Evolutionary conservation across 2,113 vertebrate genomes (phyloP), one percentile per base, ranked within the genome.

Genomic region (Chrysemys picta): DNA sequence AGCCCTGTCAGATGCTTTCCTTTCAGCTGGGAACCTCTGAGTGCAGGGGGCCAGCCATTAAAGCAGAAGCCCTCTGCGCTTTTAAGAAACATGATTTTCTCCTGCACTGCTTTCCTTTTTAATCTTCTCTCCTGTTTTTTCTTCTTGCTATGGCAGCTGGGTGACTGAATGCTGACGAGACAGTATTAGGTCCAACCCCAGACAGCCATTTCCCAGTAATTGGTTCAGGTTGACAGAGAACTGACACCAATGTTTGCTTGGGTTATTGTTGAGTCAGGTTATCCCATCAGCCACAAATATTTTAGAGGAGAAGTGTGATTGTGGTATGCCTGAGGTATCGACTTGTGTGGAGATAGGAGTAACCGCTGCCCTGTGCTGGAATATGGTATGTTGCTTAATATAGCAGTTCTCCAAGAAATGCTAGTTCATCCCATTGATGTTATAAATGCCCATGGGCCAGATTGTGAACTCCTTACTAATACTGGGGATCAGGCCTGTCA

Each of bases 321-420:
- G n/a, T 49, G 79, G 31, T 85, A 5, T 8, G 10, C 22, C 6
- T 56, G 76, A 35, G 50, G 7, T 24, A 50, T 45, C 29, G 35
- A 91, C 42, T 21, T 80, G 88, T 83, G 27, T 0, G 0, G 53
- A 86, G 72, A 0, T 1, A 0, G 8, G 0, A 0, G 29, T 42
- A 21, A n/a, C 80, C n/a, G 54, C 47, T 65, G 29, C 13, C 91
- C 29, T 52, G 38, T 31, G 10, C 22, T 50, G 54, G 35, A 54
- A 91, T 38, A 38, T 13, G 8, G 47, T 10, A 42, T 57, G 38
- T 35, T 57, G 49, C 35, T 87, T 49, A 54, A 22, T 31, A 1
- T 5, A 54, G 47, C 0, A 0, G 17, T 19, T 35, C 57, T 86
- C 29, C 19, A 56, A 38, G n/a, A 72, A 72, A 72, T 72, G n/a